A percentile compares a stretch with the other conserved stretches of the same genome.
Conservation (phyloP, 2,888 invertebrate species). For the Arenicola marina region DNA sequence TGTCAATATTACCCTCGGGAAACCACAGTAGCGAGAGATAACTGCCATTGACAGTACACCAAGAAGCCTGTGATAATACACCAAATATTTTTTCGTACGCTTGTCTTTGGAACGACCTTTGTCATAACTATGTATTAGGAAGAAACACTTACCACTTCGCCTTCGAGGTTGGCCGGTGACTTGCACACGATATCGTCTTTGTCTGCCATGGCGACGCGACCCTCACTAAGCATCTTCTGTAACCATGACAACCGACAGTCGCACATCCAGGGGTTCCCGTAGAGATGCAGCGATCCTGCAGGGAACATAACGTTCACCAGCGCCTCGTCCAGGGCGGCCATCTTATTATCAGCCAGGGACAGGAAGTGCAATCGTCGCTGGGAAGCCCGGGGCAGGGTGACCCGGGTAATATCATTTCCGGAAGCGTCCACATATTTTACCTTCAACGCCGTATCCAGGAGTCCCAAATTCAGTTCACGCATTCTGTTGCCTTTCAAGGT, state of each 20-base stretch:
- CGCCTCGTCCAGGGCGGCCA: constrained; percentile 30
- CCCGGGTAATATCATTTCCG: constrained; percentile 9
- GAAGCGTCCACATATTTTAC: constrained; percentile 24
- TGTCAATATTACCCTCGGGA: no score
- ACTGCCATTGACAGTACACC: no score
- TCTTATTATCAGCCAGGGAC: constrained; percentile 35
- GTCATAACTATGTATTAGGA: no score
- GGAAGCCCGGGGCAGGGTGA: constrained; percentile 5
- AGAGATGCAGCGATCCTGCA: constrained; percentile 19
- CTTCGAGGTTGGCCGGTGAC: constrained; percentile 10
- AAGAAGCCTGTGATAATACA: no score
- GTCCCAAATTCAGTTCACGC: constrained; percentile 34
- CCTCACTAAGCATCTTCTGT: neutral
- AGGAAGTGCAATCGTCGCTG: constrained; percentile 25
- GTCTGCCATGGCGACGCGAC: constrained; percentile 6
- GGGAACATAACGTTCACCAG: constrained; percentile 6
- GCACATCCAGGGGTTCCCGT: constrained; percentile 41
- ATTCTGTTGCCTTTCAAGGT: constrained; percentile 38
- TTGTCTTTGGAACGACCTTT: no score
- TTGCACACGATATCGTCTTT: constrained; percentile 18
- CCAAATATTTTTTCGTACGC: no score
- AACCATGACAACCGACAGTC: constrained; percentile 37
- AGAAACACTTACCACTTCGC: constrained; percentile 19
- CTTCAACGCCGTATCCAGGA: constrained; percentile 16
- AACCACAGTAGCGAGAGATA: no score